Evolutionary conservation across 2,797 vertebrate genomes (phyloP), one percentile per base, ranked within the genome.

Genomic region (Choloepus didactylus): DNA sequence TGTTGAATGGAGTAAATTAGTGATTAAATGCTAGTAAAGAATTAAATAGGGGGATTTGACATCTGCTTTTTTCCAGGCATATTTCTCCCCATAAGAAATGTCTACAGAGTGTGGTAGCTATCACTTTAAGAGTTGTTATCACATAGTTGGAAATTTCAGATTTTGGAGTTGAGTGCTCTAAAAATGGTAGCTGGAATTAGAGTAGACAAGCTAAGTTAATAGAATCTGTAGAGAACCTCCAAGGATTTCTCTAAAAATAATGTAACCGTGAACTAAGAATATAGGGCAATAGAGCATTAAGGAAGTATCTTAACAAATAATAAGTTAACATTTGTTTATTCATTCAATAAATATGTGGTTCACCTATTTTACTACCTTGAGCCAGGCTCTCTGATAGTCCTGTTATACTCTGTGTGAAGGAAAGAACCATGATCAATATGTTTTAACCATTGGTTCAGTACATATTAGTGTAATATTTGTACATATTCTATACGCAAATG

Each of bases 121-220:
- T 85, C 51, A 21, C 4, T 38, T 87, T 29, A 60, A 60, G 46
- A 59, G 7, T 60, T 46, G 21, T 46, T 35, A 21, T 59, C 46
- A 73, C 2, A 19, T 12, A 62, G 27, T 59, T 41, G 27, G 44
- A 19, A 81, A 62, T 60, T 27, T 66, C 66, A 23, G 4, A 76
- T 93, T 95, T 93, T 88, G 38, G 8, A 91, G 23, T 31, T 73
- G 16, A 8, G 1, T 85, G 41, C 75, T 95, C 79, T 87, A 81
- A 82, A 95, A 94, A 66, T 77, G 29, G 5, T 19, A 81, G 18
- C 76, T 83, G 29, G 18, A 69, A 10, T 44, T 81, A 62, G 4
- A 77, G 31, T 88, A 93, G 46, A 67, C 84, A 38, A 49, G 6
- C 14, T 27, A 0, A 56, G 3, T 94, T 87, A 46, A 89, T 35